Evolutionary conservation across 2,113 vertebrate species (phyloP), one percentile per base, ranked within the genome.

Genomic region (Triplophysa dalaica): DNA sequence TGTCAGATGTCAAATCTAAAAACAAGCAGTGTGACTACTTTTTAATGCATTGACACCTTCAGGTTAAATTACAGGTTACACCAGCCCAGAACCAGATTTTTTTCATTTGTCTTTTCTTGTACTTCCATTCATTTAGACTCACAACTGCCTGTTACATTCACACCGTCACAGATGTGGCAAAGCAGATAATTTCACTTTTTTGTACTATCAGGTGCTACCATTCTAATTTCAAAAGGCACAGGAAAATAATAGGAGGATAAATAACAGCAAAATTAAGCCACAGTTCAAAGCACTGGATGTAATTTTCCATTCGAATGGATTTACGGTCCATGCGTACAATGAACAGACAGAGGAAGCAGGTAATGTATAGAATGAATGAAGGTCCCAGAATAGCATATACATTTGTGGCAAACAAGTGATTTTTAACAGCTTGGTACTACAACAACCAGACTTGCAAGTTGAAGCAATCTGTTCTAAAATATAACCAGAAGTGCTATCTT

Each of bases 311-410:
- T 52, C 17, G 17, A 1, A 24, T 33, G 58, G 21, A 76, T 76
- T 65, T 65, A 76, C 21, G 43, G 24, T 14, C 41, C 22, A 75
- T 52, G 61, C 74, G 64, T 52, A 76, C 61, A 65, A 29, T 21
- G 43, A 63, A 10, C 48, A 26, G 61, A 17, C 45, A 52, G 60
- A 14, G 11, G 73, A 50, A 76, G 14, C 14, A 54, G 17, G 16
- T 17, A 54, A 54, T 54, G 50, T 54, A 54, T 41, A 76, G 29
- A 10, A 2, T 45, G 43, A 52, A 9, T n/a, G 17, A 16, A 5
- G 43, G 60, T 8, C 41, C 73, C 45, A 9, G 45, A 64, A 75
- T 63, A 48, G 73, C 50, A 52, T 48, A 2, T 61, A 74, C 64
- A 43, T 50, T 11, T 10, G 19, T 21, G 43, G 16, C 60, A 76